phyloP scores from a whole-genome alignment of 2,888 invertebrate species.

The Amblyteles armatorius region DNA sequence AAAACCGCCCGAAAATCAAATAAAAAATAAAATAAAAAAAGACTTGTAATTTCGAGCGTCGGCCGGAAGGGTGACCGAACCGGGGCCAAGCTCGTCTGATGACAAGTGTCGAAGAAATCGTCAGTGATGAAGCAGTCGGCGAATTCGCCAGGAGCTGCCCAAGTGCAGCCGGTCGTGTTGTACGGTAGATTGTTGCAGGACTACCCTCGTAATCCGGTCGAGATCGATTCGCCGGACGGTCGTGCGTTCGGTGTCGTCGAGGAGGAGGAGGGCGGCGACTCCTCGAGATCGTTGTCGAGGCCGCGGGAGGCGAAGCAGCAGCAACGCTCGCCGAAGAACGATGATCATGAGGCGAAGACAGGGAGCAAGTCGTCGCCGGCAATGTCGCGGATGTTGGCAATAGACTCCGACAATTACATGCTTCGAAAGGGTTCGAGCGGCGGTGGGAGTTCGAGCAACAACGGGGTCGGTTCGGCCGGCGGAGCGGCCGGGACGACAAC shows the following conservation, averaged over 20 bases:
- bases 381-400: conserved; percentile 80
- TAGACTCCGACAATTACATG: conserved; percentile 84
- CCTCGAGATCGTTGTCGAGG: conserved; percentile 17
- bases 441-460: conserved; percentile 54
- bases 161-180: conserved; percentile 70
- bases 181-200: conserved; percentile 65
- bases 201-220: conserved; percentile 54
- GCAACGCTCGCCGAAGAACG: conserved; percentile 66
- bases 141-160: conserved; percentile 69
- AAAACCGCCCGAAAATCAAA: conserved; percentile 38
- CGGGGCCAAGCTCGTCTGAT: conserved; percentile 56
- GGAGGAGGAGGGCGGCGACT: conserved; percentile 2
- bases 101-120: conserved; percentile 61
- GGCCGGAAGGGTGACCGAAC: neutral
- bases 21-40: too few relatives aligned
- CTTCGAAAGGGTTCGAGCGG: conserved; percentile 78
- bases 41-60: neutral
- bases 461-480: conserved; percentile 12
- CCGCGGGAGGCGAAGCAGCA: conserved; percentile 69
- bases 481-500: conserved; percentile 34
- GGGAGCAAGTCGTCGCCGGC: conserved; percentile 73
- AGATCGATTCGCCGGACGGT: conserved; percentile 38
- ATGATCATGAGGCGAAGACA: conserved; percentile 76
- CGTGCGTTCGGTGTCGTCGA: neutral
- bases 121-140: conserved; percentile 72